A percentile compares a stretch with the other conserved stretches of the same genome.
Conservation (phyloP, 2,113 vertebrate genomes). For the Scopus umbretta region DNA sequence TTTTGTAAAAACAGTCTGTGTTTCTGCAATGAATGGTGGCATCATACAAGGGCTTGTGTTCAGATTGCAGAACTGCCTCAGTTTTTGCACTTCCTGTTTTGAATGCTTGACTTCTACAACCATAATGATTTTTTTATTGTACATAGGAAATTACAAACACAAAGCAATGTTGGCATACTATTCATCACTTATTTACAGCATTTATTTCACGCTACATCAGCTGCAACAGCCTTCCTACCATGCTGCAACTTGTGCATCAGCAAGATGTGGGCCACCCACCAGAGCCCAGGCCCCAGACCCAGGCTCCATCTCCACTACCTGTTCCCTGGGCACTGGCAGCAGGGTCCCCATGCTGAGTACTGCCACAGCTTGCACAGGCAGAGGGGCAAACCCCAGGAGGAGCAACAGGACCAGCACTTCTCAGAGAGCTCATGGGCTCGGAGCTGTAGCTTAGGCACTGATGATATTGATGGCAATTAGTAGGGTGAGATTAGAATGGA, state of each 20-base stretch:
- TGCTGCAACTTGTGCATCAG: background rate
- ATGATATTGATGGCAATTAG: constrained; percentile 62
- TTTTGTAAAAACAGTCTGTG: background rate
- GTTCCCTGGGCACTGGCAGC: background rate
- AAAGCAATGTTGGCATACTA: background rate
- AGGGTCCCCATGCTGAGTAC: background rate
- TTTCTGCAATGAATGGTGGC: background rate
- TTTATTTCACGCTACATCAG: background rate
- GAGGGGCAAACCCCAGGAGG: constrained; percentile 22
- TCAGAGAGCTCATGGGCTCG: background rate
- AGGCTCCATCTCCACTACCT: background rate
- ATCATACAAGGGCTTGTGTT: background rate
- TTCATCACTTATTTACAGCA: background rate
- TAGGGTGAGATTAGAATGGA: constrained; percentile 51
- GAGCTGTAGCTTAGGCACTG: constrained; percentile 19
- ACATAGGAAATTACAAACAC: background rate
- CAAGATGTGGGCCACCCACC: background rate
- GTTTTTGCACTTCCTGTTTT: background rate
- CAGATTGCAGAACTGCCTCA: background rate
- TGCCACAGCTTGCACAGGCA: background rate
- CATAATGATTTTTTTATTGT: background rate
- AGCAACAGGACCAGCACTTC: background rate
- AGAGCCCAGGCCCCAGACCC: background rate
- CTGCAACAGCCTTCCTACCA: background rate
- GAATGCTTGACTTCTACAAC: background rate